These are phyloP conservation scores for Momotus momota DNA, from an alignment of 2,797 vertebrate genomes.

Conservation along the genomic window DNA sequence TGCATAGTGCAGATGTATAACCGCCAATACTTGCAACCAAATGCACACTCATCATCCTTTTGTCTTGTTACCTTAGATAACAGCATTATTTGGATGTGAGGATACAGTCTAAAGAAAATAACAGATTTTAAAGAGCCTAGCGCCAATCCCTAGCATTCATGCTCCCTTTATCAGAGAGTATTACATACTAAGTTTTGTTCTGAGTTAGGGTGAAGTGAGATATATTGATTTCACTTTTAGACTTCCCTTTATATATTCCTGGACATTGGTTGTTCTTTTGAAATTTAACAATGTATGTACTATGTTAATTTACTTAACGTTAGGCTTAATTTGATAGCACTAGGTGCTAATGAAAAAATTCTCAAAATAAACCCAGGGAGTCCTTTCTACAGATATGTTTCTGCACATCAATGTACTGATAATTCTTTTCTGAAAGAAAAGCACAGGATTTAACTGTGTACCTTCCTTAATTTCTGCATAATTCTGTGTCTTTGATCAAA, in stretches of 20 bases:
- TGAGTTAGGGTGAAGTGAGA: not conserved
- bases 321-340: not conserved
- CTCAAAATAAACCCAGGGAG: not conserved
- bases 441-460: not conserved
- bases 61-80: not conserved
- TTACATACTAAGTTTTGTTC: not conserved
- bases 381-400: not conserved
- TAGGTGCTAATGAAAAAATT: not conserved
- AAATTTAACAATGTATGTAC: not conserved
- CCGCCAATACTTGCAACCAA: not conserved
- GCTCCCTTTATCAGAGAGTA: not conserved
- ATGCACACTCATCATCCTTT: not conserved
- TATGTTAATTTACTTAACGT: not conserved
- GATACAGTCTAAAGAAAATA: not conserved
- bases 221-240: not conserved
- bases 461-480: not conserved
- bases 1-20: not conserved
- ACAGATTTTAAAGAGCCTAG: not conserved
- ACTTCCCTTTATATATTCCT: not conserved
- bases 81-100: not conserved
- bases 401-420: not conserved
- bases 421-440: not conserved
- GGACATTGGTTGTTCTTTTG: not conserved
- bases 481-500: constrained; percentile 3
- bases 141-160: not conserved